These are phyloP conservation scores for Cantharis rufa DNA, from an alignment of 2,888 invertebrate genomes.

Conservation along the genomic window DNA sequence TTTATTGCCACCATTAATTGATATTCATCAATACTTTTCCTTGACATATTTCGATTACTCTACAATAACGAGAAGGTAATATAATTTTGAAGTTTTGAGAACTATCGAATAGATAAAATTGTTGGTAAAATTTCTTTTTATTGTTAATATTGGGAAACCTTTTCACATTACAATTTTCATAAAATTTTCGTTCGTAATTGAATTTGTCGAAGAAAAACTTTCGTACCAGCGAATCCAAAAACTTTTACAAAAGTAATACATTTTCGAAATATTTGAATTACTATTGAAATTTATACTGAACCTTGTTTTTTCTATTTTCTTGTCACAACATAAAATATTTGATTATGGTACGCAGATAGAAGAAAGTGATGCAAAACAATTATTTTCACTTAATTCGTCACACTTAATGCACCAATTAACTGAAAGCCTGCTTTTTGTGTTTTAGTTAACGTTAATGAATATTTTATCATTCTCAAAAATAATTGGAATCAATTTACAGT, in stretches of 20 bases:
- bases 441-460: not conserved
- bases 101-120: not conserved
- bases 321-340: not conserved
- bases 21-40: not conserved
- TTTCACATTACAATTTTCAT: not conserved
- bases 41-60: not conserved
- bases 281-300: not conserved
- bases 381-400: not conserved
- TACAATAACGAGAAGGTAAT: not conserved
- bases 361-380: not conserved
- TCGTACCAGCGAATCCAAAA: not conserved
- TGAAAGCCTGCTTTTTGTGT: not conserved
- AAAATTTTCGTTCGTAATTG: not conserved
- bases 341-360: not conserved
- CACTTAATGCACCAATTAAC: not conserved
- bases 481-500: not conserved
- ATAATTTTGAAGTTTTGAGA: not conserved
- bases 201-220: not conserved
- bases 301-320: not conserved
- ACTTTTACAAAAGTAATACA: not conserved
- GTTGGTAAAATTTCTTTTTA: not conserved
- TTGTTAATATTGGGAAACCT: not conserved
- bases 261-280: not conserved
- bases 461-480: not conserved
- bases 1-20: not conserved